Percentiles rank a stretch among this genome's conserved stretches.
phyloP scores from a whole-genome alignment of 1,140 invertebrate species.

The Ladona fulva region DNA sequence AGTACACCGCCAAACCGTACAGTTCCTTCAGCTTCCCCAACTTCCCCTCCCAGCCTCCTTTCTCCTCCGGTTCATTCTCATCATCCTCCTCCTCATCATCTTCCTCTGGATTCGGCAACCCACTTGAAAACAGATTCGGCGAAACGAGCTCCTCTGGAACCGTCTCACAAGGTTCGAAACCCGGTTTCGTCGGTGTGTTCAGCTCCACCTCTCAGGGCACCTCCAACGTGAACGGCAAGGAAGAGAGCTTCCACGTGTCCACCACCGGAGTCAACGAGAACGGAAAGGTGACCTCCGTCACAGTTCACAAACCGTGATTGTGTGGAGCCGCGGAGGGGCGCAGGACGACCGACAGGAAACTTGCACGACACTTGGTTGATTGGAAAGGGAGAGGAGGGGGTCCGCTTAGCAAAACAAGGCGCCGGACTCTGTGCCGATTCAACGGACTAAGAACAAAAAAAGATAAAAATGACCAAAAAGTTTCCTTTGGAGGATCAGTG shows the following conservation, averaged over 20 bases:
- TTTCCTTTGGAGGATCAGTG: too few relatives aligned
- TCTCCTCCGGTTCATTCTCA: neutral
- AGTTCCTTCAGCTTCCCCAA: neutral
- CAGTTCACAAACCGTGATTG: conserved; percentile 37
- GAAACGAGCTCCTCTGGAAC: neutral
- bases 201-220: conserved; percentile 49
- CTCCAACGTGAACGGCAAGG: conserved; percentile 48
- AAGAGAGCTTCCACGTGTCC: conserved; percentile 42
- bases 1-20: neutral
- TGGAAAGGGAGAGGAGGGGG: too few relatives aligned
- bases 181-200: conserved; percentile 44
- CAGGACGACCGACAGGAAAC: too few relatives aligned
- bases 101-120: neutral
- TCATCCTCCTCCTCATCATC: neutral
- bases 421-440: too few relatives aligned
- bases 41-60: too few relatives aligned
- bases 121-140: neutral
- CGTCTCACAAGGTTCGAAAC: neutral
- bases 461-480: too few relatives aligned
- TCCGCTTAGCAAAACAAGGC: too few relatives aligned
- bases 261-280: conserved; percentile 61
- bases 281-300: conserved; percentile 53
- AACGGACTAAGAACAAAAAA: too few relatives aligned
- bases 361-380: too few relatives aligned
- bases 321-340: too few relatives aligned